Conservation (phyloP, 2,888 invertebrate species). For the Desoria tigrina region DNA sequence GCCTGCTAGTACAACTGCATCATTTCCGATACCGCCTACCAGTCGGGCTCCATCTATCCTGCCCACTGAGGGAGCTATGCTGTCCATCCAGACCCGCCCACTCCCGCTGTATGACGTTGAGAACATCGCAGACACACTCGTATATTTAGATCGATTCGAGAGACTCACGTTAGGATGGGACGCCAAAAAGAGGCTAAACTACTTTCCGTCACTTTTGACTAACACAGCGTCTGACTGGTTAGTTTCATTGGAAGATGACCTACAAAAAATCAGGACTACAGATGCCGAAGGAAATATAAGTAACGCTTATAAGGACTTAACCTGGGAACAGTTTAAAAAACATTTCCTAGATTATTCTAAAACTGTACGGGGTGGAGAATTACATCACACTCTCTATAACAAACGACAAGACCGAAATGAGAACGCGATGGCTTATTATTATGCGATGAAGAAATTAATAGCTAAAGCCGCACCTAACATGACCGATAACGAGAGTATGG, state of each 20-base stretch:
- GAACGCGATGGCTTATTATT: not conserved
- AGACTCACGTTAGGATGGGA: not conserved
- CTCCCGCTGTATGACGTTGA: not conserved
- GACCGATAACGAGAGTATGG: not conserved
- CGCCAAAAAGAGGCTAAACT: not conserved
- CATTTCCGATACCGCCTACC: no score
- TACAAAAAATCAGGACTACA: not conserved
- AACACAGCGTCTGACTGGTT: not conserved
- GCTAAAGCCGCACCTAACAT: constrained; percentile 6
- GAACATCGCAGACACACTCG: constrained; percentile 1
- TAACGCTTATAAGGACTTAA: not conserved
- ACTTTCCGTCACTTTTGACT: constrained; percentile 1
- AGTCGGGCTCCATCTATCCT: no score
- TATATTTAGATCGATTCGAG: constrained; percentile 3
- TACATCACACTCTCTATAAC: constrained; percentile 1
- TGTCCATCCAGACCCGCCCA: not conserved
- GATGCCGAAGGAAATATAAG: not conserved
- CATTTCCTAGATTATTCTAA: not conserved
- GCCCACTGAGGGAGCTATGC: not conserved
- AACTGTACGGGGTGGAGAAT: not conserved
- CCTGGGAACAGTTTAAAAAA: not conserved
- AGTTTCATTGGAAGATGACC: not conserved
- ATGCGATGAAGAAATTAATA: constrained; percentile 5
- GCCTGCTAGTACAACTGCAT: no score
- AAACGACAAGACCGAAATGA: constrained; percentile 1